A percentile compares a stretch with the other conserved stretches of the same genome.
Evolutionary conservation across 2,113 vertebrate genomes (phyloP).

Genomic region (Chunga burmeisteri): DNA sequence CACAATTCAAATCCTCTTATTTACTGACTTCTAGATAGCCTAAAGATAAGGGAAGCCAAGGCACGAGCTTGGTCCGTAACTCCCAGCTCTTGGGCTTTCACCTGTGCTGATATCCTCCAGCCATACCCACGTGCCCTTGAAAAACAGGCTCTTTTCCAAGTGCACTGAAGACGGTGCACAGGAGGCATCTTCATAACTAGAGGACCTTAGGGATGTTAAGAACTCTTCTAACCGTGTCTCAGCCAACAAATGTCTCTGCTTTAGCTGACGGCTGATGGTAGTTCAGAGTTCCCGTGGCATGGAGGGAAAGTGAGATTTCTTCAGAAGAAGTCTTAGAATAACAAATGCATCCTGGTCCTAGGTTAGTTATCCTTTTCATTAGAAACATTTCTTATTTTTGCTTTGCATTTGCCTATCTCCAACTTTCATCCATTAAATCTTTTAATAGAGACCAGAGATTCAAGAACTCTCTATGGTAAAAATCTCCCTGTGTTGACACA

Average conservation of each 20-base stretch:
- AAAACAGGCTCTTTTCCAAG: background rate
- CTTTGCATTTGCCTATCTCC: background rate
- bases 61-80: background rate
- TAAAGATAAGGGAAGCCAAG: background rate
- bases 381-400: background rate
- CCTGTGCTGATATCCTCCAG: background rate
- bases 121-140: background rate
- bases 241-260: background rate
- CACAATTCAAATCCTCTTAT: background rate
- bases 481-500: background rate
- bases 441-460: background rate
- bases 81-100: background rate
- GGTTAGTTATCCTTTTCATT: background rate
- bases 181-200: background rate
- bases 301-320: background rate
- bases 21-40: background rate
- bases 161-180: accelerated
- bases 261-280: background rate
- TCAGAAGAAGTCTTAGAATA: background rate
- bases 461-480: background rate
- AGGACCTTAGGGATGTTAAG: background rate
- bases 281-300: background rate
- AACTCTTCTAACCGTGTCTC: background rate
- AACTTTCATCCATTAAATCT: background rate
- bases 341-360: background rate